Percentiles rank a stretch among this genome's conserved stretches.
Evolutionary conservation across 2,113 vertebrate genomes (phyloP).

Genomic region (Hiodon tergisus): DNA sequence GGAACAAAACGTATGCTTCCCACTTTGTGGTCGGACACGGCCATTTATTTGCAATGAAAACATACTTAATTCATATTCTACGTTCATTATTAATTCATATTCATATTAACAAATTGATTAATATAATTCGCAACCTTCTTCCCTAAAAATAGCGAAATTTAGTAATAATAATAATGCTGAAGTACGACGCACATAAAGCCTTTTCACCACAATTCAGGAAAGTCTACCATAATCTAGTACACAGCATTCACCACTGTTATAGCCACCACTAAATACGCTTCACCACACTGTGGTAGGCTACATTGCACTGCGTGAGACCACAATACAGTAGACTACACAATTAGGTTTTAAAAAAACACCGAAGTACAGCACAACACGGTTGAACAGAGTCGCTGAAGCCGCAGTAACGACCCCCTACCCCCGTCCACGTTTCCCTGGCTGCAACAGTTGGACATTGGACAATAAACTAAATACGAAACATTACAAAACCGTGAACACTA

Average conservation of each 20-base stretch:
- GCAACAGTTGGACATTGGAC: conserved; percentile 53
- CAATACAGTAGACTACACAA: conserved; percentile 49
- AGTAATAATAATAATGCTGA: too few species aligned
- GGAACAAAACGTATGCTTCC: too few species aligned
- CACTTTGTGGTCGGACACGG: too few species aligned
- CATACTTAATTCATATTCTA: too few species aligned
- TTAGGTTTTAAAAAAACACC: conserved; percentile 42
- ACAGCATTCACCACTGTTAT: not conserved
- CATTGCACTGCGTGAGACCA: conserved; percentile 49
- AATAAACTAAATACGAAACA: conserved; percentile 26
- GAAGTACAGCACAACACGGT: conserved; percentile 44
- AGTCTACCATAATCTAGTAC: not conserved
- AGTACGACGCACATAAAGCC: not conserved
- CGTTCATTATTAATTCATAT: too few species aligned
- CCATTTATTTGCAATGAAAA: too few species aligned
- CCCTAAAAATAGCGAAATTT: too few species aligned
- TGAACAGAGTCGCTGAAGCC: conserved; percentile 55
- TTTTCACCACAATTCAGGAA: not conserved
- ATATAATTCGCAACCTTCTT: too few species aligned
- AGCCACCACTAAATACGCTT: conserved; percentile 1
- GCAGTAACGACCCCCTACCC: conserved; percentile 61
- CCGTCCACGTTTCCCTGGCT: conserved; percentile 51
- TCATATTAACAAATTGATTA: too few species aligned
- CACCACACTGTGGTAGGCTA: conserved; percentile 53
- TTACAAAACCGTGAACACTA: not conserved